Percentiles rank a stretch among this genome's conserved stretches.
Evolutionary conservation across 1,140 invertebrate species (phyloP).

Genomic region (Papilio aristodemus): DNA sequence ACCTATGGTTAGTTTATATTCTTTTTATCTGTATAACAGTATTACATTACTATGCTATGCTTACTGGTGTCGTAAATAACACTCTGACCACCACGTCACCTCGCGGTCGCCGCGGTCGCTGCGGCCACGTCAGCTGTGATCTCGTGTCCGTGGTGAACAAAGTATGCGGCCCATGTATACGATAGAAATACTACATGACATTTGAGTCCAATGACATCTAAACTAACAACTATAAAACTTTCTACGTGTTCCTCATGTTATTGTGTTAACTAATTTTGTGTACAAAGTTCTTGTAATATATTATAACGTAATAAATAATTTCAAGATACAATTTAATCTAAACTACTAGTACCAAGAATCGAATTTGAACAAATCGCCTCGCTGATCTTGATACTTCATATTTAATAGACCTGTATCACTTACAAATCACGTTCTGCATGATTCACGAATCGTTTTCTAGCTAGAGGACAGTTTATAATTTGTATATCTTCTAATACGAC

Average conservation of each 20-base stretch:
- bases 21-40: neutral
- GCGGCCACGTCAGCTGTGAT: neutral
- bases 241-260: too few relatives aligned
- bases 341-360: neutral
- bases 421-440: slow-evolving; percentile 8
- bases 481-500: slow-evolving; percentile 8
- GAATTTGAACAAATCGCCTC: neutral
- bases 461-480: neutral
- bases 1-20: neutral
- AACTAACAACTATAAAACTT: too few relatives aligned
- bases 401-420: slow-evolving; percentile 14
- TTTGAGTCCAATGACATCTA: neutral
- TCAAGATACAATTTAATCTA: neutral
- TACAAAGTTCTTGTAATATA: too few relatives aligned
- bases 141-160: neutral
- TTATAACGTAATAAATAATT: too few relatives aligned
- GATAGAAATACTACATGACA: neutral
- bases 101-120: slow-evolving; percentile 18
- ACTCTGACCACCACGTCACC: neutral
- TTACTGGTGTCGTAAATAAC: slow-evolving; percentile 26
- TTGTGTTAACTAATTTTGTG: too few relatives aligned
- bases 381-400: neutral
- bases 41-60: too few relatives aligned
- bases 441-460: slow-evolving; percentile 1
- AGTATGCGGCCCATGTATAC: neutral